Evolutionary conservation across 2,113 vertebrate species (phyloP).

Genomic region (Hippocampus zosterae): DNA sequence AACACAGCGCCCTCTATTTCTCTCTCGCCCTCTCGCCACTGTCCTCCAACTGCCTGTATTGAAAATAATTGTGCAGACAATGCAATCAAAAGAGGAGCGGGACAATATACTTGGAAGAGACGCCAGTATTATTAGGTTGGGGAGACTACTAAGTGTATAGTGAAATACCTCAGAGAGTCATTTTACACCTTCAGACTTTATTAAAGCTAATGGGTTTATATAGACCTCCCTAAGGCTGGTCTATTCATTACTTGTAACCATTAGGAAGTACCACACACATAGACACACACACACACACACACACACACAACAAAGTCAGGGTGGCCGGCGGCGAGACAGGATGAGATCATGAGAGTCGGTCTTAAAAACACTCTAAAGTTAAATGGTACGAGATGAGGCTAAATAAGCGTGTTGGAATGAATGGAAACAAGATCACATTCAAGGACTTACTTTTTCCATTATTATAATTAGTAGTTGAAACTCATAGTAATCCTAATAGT

Average conservation of each 20-base stretch:
- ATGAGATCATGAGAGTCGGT: slow-evolving; percentile 13
- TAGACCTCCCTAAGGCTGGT: slow-evolving; percentile 62
- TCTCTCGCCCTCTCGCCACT: slow-evolving; percentile 4
- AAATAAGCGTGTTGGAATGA: neutral
- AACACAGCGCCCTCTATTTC: slow-evolving; percentile 2
- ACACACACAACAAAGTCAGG: slow-evolving; percentile 51
- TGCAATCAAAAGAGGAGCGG: slow-evolving; percentile 45
- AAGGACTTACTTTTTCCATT: neutral
- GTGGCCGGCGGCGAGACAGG: slow-evolving; percentile 22
- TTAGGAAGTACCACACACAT: slow-evolving; percentile 47
- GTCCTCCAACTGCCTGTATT: slow-evolving; percentile 58
- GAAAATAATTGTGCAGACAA: slow-evolving; percentile 60
- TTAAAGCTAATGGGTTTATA: slow-evolving; percentile 69
- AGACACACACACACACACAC: neutral
- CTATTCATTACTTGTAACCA: slow-evolving; percentile 64
- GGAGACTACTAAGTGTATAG: slow-evolving; percentile 60
- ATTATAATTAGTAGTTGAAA: neutral
- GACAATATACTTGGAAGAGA: slow-evolving; percentile 43
- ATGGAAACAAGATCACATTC: slow-evolving; percentile 1
- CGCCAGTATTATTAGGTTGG: slow-evolving; percentile 50
- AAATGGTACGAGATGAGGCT: slow-evolving; percentile 2
- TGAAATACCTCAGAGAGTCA: slow-evolving; percentile 62
- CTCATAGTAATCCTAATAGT: neutral
- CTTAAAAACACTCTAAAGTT: slow-evolving; percentile 6
- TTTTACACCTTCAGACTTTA: slow-evolving; percentile 64